Evolutionary conservation across 2,113 vertebrate species (phyloP).

Genomic region (Megalops atlanticus): DNA sequence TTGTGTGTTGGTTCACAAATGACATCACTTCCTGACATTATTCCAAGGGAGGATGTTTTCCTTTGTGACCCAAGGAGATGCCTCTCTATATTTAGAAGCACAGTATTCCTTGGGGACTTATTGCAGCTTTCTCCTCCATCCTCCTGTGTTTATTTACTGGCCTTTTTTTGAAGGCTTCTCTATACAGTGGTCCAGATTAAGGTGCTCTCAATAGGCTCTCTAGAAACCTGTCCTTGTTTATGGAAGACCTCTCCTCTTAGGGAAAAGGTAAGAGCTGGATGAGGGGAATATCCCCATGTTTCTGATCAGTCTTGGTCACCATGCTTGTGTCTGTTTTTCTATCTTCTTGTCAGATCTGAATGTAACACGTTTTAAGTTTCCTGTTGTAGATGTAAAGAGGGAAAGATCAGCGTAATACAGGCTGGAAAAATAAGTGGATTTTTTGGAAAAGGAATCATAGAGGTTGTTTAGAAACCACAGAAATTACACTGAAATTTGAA

Average conservation of each 20-base stretch:
- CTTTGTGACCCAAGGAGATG: constrained; percentile 13
- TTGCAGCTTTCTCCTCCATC: constrained; percentile 19
- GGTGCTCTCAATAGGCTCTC: not conserved
- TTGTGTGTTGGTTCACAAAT: constrained; percentile 28
- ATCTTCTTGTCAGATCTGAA: not conserved
- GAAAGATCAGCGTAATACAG: not conserved
- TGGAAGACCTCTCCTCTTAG: not conserved
- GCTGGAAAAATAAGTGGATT: constrained; percentile 10
- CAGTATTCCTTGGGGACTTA: not conserved
- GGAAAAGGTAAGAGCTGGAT: not conserved
- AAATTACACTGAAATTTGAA: constrained; percentile 25
- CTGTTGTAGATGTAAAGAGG: not conserved
- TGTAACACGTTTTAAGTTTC: not conserved
- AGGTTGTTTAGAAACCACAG: constrained; percentile 38
- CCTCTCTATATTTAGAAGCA: not conserved
- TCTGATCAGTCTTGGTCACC: not conserved
- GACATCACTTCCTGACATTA: constrained; percentile 48
- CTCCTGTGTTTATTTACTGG: not conserved
- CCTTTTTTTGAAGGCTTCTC: not conserved
- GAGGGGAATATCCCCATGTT: not conserved
- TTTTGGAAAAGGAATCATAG: constrained; percentile 32
- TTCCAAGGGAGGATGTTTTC: constrained; percentile 37
- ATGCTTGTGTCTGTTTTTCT: not conserved
- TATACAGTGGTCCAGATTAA: not conserved
- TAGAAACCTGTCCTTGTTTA: not conserved